Evolutionary conservation across 2,888 invertebrate species (phyloP).

Genomic region (Philaethria dido): DNA sequence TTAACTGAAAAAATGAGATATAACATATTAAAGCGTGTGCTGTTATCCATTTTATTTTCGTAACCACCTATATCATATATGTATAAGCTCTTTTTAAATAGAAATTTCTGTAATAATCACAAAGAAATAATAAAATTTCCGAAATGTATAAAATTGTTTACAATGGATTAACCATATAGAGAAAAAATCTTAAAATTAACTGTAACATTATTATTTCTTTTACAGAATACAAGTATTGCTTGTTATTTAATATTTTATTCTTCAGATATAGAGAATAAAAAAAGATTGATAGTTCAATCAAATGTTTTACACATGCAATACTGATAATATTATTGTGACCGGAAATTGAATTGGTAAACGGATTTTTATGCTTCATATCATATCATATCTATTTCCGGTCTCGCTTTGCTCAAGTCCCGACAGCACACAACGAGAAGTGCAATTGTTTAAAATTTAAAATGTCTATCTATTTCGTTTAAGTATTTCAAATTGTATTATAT

Average conservation of each 20-base stretch:
- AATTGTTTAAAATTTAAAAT: neutral
- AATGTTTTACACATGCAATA: neutral
- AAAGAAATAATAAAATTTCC: neutral
- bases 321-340: constrained; percentile 3
- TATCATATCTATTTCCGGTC: constrained; percentile 13
- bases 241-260: too few species aligned
- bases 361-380: constrained; percentile 10
- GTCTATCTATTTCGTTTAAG: neutral
- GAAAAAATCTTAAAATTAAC: too few species aligned
- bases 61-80: neutral
- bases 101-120: neutral
- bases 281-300: neutral
- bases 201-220: too few species aligned
- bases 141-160: constrained; percentile 6
- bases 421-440: neutral
- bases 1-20: constrained; percentile 41
- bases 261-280: too few species aligned
- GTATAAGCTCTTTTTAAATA: neutral
- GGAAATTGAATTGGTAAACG: constrained; percentile 10
- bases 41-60: constrained; percentile 6
- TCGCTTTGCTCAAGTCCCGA: neutral
- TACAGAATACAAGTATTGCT: too few species aligned
- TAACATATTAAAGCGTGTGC: constrained; percentile 33
- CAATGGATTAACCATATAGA: too few species aligned
- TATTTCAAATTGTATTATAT: neutral